Base-by-base conservation (phyloP, 2,113 vertebrate species). In the Trematocara zebra region DNA sequence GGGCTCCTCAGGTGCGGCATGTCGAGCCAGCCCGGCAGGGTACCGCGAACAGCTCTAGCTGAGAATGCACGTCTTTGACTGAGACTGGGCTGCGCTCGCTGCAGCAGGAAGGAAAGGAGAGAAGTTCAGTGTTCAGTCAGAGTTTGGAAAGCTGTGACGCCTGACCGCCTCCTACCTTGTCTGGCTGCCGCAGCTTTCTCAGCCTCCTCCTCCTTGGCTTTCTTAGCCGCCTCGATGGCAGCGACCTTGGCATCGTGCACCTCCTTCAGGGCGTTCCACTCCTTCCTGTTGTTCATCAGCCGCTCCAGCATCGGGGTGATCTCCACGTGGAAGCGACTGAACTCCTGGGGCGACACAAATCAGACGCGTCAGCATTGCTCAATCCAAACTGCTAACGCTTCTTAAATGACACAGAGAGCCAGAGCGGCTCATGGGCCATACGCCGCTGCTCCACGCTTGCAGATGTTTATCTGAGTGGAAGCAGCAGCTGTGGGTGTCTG, bases 221-320 rank as follows among this genome's bases (percentile, higher is more conserved):
- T 94, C 90, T 96, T 96, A 11, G 78, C 96, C 5, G 76, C 96
- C 10, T 97, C 96, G 3, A 97, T 59, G 2, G 31, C 92, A 0
- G 96, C 96, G 83, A 97, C 0, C 51, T 97, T 97, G 90, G 95
- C 96, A 14, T 97, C 96, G 5, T 97, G 88, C 72, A n/a, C 61
- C 91, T 97, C 96, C 90, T 97, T 96, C 85, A 96, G 87, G 18
- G 95, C 95, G 35, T 96, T 97, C 97, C 97, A 97, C 93, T 97
- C 96, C 89, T 96, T 97, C 89, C 97, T 94, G 96, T 97, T 97
- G 95, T 97, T 97, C 72, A 96, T 5, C 61, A 97, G 95, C 10
- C 97, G 95, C 0, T 96, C 96, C 88, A 96, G 89, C 97, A 97
- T 97, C 31, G 96, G 96, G 1, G 96, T 97, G 92, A 97, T 97